Evolutionary conservation across 2,797 vertebrate species (phyloP).

Genomic region (Halcyon chelicuti): DNA sequence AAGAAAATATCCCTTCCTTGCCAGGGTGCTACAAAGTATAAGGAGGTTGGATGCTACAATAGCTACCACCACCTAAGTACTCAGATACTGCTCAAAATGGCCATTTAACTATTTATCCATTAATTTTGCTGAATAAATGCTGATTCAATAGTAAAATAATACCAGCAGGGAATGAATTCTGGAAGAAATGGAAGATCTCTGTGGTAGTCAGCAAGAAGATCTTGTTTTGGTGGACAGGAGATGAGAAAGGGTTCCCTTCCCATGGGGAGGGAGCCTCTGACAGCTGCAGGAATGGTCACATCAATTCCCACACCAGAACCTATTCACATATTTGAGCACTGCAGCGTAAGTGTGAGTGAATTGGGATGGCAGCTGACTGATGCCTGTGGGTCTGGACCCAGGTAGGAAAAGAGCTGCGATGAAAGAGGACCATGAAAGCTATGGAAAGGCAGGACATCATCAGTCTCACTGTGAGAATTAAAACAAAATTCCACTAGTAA

Average conservation of each 20-base stretch:
- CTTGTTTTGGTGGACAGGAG: not conserved
- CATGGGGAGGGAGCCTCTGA: not conserved
- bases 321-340: not conserved
- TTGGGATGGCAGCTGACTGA: not conserved
- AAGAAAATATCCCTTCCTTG: not conserved
- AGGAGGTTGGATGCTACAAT: not conserved
- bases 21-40: not conserved
- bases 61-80: not conserved
- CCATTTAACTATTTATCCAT: not conserved
- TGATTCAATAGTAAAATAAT: not conserved
- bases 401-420: not conserved
- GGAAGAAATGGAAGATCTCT: not conserved
- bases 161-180: not conserved
- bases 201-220: not conserved
- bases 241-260: not conserved
- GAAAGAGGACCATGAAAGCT: not conserved
- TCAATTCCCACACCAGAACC: rapidly evolving
- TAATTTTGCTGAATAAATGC: not conserved
- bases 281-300: not conserved
- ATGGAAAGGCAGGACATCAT: not conserved
- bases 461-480: not conserved
- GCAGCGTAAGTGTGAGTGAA: not conserved
- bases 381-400: not conserved
- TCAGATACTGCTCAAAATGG: not conserved
- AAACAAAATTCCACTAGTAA: not conserved